phyloP scores from a whole-genome alignment of 2,888 invertebrate species.

The Zygothrica quintamaculata region DNA sequence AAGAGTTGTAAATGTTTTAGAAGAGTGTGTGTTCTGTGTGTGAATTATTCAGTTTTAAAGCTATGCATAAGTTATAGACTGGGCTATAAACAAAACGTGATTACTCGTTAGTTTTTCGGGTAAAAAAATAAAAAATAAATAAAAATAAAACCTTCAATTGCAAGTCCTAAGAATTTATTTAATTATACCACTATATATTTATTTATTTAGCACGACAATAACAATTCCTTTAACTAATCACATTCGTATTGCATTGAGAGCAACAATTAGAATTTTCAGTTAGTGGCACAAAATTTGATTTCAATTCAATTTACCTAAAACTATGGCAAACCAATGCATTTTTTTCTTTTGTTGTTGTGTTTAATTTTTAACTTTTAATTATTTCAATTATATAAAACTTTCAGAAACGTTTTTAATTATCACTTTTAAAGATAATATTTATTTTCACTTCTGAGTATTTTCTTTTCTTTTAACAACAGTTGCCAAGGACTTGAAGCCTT shows the following conservation, averaged over 20 bases:
- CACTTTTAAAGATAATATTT: constrained; percentile 13
- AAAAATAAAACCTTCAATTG: not conserved
- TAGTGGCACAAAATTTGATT: not conserved
- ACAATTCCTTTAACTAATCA: too few species aligned
- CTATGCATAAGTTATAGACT: constrained; percentile 4
- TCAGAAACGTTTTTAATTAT: constrained; percentile 5
- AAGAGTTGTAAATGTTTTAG: constrained; percentile 9
- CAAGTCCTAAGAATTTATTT: constrained; percentile 1
- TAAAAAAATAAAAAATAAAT: not conserved
- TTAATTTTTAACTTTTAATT: too few species aligned
- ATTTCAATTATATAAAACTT: constrained; percentile 8
- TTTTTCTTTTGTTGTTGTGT: constrained; percentile 5
- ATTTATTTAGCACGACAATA: too few species aligned
- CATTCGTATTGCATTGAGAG: too few species aligned
- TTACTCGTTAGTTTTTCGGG: constrained; percentile 25
- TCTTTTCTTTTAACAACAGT: constrained; percentile 13
- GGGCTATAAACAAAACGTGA: constrained; percentile 40
- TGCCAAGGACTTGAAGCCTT: constrained; percentile 61
- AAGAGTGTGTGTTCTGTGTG: constrained; percentile 24
- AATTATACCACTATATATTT: not conserved
- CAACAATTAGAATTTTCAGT: too few species aligned
- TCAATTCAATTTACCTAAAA: constrained; percentile 44
- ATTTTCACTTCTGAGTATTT: constrained; percentile 25
- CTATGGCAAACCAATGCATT: constrained; percentile 39
- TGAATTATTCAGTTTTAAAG: constrained; percentile 28